Conservation (phyloP, 2,113 vertebrate species). For the Pampusana beccarii region DNA sequence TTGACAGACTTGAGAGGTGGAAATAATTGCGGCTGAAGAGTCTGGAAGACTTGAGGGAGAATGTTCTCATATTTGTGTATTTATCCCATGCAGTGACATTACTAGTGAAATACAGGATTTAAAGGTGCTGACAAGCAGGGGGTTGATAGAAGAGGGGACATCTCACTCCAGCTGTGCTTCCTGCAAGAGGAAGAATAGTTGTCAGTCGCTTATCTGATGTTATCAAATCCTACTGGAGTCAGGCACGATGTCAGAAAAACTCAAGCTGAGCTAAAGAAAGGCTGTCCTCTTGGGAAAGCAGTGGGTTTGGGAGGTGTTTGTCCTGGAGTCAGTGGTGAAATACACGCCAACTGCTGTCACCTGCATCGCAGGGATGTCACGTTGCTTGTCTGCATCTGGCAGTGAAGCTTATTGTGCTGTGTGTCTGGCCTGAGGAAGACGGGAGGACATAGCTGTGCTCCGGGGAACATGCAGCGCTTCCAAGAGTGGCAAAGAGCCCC, state of each 20-base stretch:
- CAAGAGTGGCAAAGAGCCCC: background rate
- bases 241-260: background rate
- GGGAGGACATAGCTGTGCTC: background rate
- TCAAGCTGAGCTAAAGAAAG: background rate
- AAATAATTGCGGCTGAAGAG: background rate
- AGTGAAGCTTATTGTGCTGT: background rate
- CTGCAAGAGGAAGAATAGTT: background rate
- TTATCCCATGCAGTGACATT: background rate
- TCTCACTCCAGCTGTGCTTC: background rate
- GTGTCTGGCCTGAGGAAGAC: background rate
- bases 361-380: background rate
- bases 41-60: background rate
- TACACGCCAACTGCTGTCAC: background rate
- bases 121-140: background rate
- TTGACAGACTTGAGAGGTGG: background rate
- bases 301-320: background rate
- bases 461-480: background rate
- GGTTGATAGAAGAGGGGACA: background rate
- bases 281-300: background rate
- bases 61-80: background rate
- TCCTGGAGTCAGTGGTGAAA: background rate
- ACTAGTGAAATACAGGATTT: background rate
- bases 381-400: background rate
- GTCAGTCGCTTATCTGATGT: background rate
- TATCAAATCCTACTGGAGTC: background rate